Percentiles rank a stretch among this genome's conserved stretches.
Conservation (phyloP, 2,113 vertebrate genomes). For the Vireo altiloquus region DNA sequence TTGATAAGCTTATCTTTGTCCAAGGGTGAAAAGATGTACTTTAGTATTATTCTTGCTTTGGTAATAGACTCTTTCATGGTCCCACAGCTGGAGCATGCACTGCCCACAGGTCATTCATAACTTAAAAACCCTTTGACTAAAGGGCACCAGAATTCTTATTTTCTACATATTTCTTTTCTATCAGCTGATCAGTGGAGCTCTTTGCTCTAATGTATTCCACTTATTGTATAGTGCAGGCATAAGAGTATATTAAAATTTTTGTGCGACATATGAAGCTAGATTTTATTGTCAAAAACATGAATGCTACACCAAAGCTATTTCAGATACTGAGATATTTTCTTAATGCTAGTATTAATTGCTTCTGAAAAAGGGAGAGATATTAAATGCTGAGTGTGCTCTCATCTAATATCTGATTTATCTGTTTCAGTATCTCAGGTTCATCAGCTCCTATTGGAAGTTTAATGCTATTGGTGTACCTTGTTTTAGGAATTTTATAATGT, state of each 20-base stretch:
- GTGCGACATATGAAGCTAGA: not conserved
- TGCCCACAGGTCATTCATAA: not conserved
- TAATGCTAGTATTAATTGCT: not conserved
- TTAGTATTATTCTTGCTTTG: not conserved
- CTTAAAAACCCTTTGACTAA: not conserved
- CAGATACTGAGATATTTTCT: not conserved
- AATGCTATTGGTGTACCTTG: not conserved
- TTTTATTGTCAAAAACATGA: not conserved
- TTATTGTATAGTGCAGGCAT: not conserved
- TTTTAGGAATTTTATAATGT: not conserved
- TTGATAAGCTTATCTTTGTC: not conserved
- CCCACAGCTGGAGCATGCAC: not conserved
- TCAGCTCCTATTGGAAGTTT: not conserved
- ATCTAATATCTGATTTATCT: not conserved
- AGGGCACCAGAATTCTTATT: not conserved
- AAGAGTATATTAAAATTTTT: not conserved
- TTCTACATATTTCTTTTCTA: not conserved
- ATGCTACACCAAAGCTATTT: not conserved
- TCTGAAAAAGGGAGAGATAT: not conserved
- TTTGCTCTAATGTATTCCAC: not conserved
- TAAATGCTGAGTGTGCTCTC: not conserved
- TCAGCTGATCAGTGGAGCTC: not conserved
- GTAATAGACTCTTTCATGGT: not conserved
- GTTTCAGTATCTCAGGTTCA: not conserved
- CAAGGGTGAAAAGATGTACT: not conserved